Evolutionary conservation across 2,888 invertebrate genomes (phyloP).

Genomic region (Lasiommata megera): DNA sequence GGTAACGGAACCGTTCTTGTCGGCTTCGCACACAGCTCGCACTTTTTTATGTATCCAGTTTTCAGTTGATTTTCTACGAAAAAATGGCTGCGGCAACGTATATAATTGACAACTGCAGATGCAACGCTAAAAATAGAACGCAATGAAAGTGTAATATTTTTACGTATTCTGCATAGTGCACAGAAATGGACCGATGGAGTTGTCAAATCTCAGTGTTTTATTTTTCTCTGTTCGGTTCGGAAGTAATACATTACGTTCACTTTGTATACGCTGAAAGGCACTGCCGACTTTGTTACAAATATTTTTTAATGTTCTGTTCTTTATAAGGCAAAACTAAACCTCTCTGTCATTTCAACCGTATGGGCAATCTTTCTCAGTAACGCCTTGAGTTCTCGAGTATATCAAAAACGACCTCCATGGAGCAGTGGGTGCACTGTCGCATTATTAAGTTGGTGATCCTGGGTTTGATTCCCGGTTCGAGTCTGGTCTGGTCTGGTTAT

Average conservation of each 20-base stretch:
- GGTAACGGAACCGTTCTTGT: no score
- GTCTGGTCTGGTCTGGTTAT: no score
- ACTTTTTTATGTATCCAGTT: conserved; percentile 33
- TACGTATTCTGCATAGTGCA: conserved; percentile 3
- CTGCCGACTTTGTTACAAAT: not conserved
- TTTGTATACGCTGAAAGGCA: not conserved
- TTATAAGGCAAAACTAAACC: no score
- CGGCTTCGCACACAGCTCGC: no score
- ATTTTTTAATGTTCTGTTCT: no score
- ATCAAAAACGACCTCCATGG: no score
- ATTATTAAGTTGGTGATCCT: no score
- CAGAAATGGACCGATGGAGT: not conserved
- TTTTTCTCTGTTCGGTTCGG: not conserved
- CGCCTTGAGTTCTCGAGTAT: no score
- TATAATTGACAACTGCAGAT: conserved; percentile 12
- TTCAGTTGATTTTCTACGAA: conserved; percentile 12
- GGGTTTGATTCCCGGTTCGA: no score
- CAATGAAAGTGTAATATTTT: conserved; percentile 6
- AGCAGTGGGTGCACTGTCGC: no score
- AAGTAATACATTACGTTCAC: not conserved
- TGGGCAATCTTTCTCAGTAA: no score
- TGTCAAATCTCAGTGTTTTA: conserved; percentile 2
- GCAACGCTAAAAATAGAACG: conserved; percentile 1
- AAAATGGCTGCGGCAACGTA: not conserved
- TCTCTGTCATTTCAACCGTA: no score